These are phyloP conservation scores for Gallinago paraguaiae DNA, from an alignment of 2,113 vertebrate genomes.

Conservation along the genomic window DNA sequence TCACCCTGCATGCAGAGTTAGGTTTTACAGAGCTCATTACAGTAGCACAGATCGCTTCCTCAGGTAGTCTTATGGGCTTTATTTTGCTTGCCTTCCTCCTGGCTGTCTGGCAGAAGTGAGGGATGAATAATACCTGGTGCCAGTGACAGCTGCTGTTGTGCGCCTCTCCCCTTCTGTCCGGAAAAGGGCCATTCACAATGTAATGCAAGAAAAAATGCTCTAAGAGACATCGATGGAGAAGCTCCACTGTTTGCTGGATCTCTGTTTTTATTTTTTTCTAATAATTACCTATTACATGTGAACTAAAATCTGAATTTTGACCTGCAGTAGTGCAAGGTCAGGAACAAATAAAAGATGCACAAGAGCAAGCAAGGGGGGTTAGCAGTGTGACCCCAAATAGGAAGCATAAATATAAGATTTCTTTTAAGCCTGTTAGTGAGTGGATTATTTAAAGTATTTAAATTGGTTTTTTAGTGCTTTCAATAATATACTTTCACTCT, in stretches of 20 bases:
- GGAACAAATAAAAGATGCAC: neutral
- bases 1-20: neutral
- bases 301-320: neutral
- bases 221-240: neutral
- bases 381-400: neutral
- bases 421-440: neutral
- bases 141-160: conserved; percentile 31
- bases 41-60: neutral
- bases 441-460: neutral
- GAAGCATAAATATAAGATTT: neutral
- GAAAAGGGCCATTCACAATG: neutral
- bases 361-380: neutral
- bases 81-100: neutral
- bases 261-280: neutral
- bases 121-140: conserved; percentile 5
- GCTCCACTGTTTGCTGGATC: neutral
- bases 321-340: neutral
- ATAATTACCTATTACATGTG: neutral
- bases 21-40: neutral
- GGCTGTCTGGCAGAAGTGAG: neutral
- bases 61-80: neutral
- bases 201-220: neutral
- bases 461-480: neutral
- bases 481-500: neutral
- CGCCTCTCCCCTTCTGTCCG: conserved; percentile 6